These are phyloP conservation scores for Himalopsyche tibetana DNA, from an alignment of 2,888 invertebrate species.

Conservation along the genomic window DNA sequence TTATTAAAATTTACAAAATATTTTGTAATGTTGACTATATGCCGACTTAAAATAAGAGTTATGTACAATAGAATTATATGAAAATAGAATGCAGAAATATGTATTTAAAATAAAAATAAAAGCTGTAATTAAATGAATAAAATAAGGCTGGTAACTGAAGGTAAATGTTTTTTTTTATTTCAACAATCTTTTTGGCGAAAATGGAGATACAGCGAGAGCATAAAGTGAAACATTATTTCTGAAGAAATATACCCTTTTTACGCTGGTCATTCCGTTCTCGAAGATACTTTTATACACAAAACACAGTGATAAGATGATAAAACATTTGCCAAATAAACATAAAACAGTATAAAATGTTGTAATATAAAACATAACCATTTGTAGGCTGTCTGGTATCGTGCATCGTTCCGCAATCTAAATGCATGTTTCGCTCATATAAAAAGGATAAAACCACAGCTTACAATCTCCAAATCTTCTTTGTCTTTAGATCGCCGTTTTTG, in stretches of 20 bases:
- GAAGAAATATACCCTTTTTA: background rate
- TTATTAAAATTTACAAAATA: too few species aligned
- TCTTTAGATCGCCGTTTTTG: constrained; percentile 26
- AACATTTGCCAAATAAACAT: background rate
- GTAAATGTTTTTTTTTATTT: too few species aligned
- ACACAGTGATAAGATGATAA: constrained; percentile 16
- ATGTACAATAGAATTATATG: too few species aligned
- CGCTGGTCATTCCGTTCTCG: background rate
- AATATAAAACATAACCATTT: constrained; percentile 29
- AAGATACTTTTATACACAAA: background rate
- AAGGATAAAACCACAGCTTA: constrained; percentile 1
- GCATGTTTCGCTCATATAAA: constrained; percentile 20
- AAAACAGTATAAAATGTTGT: constrained; percentile 15
- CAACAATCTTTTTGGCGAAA: too few species aligned
- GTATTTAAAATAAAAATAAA: too few species aligned
- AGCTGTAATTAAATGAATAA: too few species aligned
- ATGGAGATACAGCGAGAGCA: too few species aligned
- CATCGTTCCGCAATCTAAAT: constrained; percentile 28
- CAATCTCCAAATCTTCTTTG: constrained; percentile 12
- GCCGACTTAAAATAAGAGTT: too few species aligned
- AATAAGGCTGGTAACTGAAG: too few species aligned
- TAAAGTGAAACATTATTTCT: too few species aligned
- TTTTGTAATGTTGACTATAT: too few species aligned
- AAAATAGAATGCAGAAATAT: too few species aligned
- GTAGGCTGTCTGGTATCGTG: constrained; percentile 5